Percentiles rank a stretch among this genome's conserved stretches.
phyloP scores from a whole-genome alignment of 92 coral and sea anemone genomes.

The Bergia puertoricense region DNA sequence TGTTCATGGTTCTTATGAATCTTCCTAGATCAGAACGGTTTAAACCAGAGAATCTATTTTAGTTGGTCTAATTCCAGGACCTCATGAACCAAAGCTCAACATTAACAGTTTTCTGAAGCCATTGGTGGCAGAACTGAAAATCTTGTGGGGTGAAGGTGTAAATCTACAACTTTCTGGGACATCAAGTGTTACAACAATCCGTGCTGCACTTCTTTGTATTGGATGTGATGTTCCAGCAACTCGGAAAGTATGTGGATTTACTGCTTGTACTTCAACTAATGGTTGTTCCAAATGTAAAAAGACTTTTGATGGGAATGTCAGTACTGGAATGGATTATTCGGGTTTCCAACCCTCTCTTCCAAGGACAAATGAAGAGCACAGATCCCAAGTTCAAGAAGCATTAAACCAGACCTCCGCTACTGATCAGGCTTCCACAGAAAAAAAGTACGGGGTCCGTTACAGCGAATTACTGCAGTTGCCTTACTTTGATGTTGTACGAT shows the following conservation, averaged over 20 bases:
- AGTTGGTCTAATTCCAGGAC: slow-evolving; percentile 69
- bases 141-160: slow-evolving; percentile 44
- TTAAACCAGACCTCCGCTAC: slow-evolving; percentile 53
- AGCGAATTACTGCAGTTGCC: slow-evolving; percentile 63
- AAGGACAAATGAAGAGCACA: slow-evolving; percentile 44
- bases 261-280: slow-evolving; percentile 33
- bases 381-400: slow-evolving; percentile 23
- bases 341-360: slow-evolving; percentile 41
- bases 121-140: slow-evolving; percentile 48
- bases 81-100: slow-evolving; percentile 63
- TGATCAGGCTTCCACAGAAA: slow-evolving; percentile 39
- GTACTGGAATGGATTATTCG: slow-evolving; percentile 47
- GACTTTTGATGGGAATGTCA: slow-evolving; percentile 46
- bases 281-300: slow-evolving; percentile 68
- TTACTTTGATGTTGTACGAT: slow-evolving; percentile 67
- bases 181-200: neutral
- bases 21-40: slow-evolving; percentile 64
- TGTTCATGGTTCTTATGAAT: slow-evolving; percentile 68
- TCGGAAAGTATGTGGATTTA: slow-evolving; percentile 74
- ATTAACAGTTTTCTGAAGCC: slow-evolving; percentile 46
- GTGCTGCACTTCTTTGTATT: slow-evolving; percentile 60
- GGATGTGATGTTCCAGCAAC: slow-evolving; percentile 80
- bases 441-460: slow-evolving; percentile 53
- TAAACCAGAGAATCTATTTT: slow-evolving; percentile 62
- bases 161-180: neutral